Base-by-base conservation (phyloP, 2,113 vertebrate genomes). In the Apaloderma vittatum region DNA sequence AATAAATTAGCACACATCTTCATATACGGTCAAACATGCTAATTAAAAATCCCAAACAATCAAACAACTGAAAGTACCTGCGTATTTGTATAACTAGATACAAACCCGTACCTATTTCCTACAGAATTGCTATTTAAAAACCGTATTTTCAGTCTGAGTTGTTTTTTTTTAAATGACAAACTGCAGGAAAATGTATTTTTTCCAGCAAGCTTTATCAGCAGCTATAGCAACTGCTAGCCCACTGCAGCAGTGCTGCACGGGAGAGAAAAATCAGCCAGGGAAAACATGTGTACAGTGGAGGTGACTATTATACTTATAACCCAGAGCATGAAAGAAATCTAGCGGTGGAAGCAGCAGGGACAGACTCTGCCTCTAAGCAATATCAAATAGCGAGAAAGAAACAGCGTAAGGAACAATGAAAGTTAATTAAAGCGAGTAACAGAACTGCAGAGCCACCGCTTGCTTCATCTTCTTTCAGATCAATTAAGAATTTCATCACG, bases 371-470 rank as follows among this genome's bases (percentile, higher is more conserved):
- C 43, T 62, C 40, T 29, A n/a, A 30, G 65, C 63, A n/a, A 29
- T 1, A 40, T 22, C 24, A 40, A 77, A 52, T 0, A 32, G 17
- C 4, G 18, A n/a, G 57, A 48, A 87, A 75, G 24, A 63, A 89
- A 49, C 0, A 1, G 22, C 8, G 10, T 11, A 19, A 62, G 58
- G 49, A 82, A 24, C 8, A 48, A 27, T 4, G 4, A 1, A 63
- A 71, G 32, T 26, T 54, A 76, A 72, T 76, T 17, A 14, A 68
- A 79, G 66, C 1, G 9, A n/a, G 37, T 9, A 54, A 59, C 19
- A 68, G 49, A 48, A 51, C 21, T 26, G 6, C 4, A n/a, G 1
- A 61, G 18, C n/a, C 61, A 86, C 32, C 54, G 32, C 49, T 62
- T 84, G 80, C 84, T 89, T 86, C 22, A 13, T 12, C 51, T 46